phyloP scores from a whole-genome alignment of 2,797 vertebrate genomes.

The Sylvia borin region DNA sequence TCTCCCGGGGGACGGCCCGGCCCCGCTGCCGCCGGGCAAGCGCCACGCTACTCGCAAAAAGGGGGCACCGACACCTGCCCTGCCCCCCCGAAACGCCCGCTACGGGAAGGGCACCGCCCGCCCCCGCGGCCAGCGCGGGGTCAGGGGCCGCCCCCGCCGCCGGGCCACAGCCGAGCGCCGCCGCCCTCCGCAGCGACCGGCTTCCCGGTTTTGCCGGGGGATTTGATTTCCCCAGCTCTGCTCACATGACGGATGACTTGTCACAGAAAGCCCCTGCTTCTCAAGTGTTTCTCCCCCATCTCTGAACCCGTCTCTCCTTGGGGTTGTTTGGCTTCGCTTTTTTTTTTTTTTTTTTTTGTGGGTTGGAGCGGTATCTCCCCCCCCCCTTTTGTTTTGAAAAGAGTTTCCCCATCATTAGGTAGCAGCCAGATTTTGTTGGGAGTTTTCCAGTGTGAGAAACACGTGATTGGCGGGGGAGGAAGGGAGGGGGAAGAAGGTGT shows the following conservation, averaged over 20 bases:
- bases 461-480: background rate
- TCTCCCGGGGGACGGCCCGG: background rate
- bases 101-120: background rate
- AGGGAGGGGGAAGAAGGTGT: background rate
- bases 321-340: background rate
- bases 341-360: accelerated
- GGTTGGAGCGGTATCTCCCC: accelerated
- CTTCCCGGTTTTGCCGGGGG: background rate
- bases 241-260: background rate
- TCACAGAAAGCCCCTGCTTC: background rate
- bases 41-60: too few relatives aligned
- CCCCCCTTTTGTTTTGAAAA: background rate
- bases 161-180: background rate
- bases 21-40: background rate
- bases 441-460: background rate
- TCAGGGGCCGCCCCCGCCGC: background rate
- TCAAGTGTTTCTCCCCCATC: background rate
- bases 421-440: background rate
- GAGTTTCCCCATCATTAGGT: background rate
- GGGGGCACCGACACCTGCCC: too few relatives aligned
- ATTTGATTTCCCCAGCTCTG: background rate
- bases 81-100: background rate
- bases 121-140: background rate
- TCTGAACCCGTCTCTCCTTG: background rate
- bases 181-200: background rate